Evolutionary conservation across 1,140 invertebrate genomes (phyloP).

Genomic region (Drosophila sproati): DNA sequence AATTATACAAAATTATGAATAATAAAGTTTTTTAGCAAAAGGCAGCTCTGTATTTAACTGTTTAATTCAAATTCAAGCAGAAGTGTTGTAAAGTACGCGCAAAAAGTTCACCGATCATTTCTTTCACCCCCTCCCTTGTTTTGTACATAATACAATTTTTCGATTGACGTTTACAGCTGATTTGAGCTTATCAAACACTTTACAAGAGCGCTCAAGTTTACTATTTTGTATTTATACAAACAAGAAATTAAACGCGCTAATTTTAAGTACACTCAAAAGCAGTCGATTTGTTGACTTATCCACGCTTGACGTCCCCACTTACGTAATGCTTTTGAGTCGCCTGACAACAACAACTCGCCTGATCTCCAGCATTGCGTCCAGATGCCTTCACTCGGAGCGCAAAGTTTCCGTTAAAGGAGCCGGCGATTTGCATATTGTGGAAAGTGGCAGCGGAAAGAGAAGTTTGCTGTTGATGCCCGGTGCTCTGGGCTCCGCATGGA

Average conservation of each 20-base stretch:
- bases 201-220: conserved; percentile 20
- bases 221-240: conserved; percentile 33
- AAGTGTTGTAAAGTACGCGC: conserved; percentile 24
- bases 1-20: no score
- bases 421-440: conserved; percentile 89
- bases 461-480: conserved; percentile 91
- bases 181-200: conserved; percentile 36
- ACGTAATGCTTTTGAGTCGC: conserved; percentile 60
- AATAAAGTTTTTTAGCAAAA: no score
- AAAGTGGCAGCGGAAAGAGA: conserved; percentile 89
- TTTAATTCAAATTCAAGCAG: no score
- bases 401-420: conserved; percentile 87
- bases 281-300: neutral
- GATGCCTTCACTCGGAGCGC: conserved; percentile 78
- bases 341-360: conserved; percentile 10
- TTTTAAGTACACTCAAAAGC: conserved; percentile 58
- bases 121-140: conserved; percentile 1
- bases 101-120: neutral
- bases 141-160: neutral
- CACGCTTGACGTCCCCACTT: conserved; percentile 42
- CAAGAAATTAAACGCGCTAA: conserved; percentile 18
- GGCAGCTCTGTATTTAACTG: no score
- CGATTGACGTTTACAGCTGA: conserved; percentile 20
- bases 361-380: conserved; percentile 17
- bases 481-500: conserved; percentile 91